A percentile compares a stretch with the other conserved stretches of the same genome.
Evolutionary conservation across 2,797 vertebrate genomes (phyloP).

Genomic region (Champsocephalus gunnari): DNA sequence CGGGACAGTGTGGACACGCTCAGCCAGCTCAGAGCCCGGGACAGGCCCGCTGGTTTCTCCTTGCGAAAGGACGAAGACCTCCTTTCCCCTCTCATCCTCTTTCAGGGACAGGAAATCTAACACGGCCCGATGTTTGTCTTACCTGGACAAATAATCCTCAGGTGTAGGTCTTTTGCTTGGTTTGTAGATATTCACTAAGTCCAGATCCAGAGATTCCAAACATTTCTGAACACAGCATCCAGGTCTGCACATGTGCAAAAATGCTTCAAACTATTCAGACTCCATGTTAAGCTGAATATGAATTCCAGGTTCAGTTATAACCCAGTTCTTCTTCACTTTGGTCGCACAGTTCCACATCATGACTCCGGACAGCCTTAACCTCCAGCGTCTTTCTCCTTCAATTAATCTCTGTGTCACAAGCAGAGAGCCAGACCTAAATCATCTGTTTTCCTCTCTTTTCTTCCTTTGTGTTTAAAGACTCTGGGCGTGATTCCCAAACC

Average conservation of each 20-base stretch:
- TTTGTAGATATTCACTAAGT: conserved; percentile 3
- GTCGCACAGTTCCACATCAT: conserved; percentile 44
- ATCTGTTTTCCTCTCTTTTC: conserved; percentile 42
- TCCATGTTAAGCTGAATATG: conserved; percentile 35
- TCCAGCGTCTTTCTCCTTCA: conserved; percentile 43
- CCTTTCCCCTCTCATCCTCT: conserved; percentile 92
- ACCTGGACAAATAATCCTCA: conserved; percentile 26
- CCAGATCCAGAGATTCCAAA: conserved; percentile 39
- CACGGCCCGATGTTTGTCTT: not conserved
- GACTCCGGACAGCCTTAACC: conserved; percentile 29
- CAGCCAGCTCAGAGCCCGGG: conserved; percentile 95
- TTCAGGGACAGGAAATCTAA: not conserved
- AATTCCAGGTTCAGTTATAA: conserved; percentile 37
- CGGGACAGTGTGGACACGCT: conserved; percentile 91
- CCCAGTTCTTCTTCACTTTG: conserved; percentile 36
- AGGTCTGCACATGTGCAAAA: conserved; percentile 28
- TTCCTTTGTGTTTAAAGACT: conserved; percentile 58
- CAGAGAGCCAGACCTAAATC: conserved; percentile 42
- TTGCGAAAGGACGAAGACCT: conserved; percentile 86
- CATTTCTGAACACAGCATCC: conserved; percentile 17
- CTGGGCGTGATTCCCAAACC: conserved; percentile 67
- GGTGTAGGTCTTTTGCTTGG: conserved; percentile 21
- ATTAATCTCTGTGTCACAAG: conserved; percentile 46
- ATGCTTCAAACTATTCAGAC: conserved; percentile 27
- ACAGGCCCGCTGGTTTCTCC: conserved; percentile 87